Conservation (phyloP, 2,797 vertebrate species). For the Sebastes matsubarae region DNA sequence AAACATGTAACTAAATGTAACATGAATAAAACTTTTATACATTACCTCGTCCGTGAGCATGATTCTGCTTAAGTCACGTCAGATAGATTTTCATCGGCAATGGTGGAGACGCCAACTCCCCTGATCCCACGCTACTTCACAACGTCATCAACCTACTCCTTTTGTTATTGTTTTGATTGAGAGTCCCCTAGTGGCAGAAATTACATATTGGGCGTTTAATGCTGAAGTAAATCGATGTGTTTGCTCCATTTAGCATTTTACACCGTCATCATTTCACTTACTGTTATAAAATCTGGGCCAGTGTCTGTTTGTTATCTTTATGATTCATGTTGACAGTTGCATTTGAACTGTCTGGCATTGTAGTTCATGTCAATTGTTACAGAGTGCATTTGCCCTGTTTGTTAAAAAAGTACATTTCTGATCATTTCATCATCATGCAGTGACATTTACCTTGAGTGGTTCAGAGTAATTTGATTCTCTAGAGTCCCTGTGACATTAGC, state of each 20-base stretch:
- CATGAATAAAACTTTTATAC: no score
- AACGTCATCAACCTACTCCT: no score
- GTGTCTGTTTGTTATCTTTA: background rate
- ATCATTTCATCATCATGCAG: constrained; percentile 57
- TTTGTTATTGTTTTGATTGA: no score
- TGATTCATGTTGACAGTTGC: background rate
- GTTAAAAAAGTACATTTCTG: constrained; percentile 35
- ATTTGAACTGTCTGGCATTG: background rate
- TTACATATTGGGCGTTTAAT: background rate
- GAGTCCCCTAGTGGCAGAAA: no score
- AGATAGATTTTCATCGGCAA: no score
- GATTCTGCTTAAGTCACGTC: no score
- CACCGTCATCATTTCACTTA: background rate
- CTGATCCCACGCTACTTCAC: no score
- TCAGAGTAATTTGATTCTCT: constrained; percentile 57
- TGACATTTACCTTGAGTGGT: constrained; percentile 70
- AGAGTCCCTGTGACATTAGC: constrained; percentile 67
- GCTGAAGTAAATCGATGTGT: background rate
- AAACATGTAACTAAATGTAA: no score
- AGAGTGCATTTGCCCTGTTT: constrained; percentile 8
- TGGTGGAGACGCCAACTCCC: no score
- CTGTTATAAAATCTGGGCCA: background rate
- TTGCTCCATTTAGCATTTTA: background rate
- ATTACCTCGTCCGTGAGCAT: no score
- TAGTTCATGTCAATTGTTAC: background rate